These are phyloP conservation scores for Aurelia sp. DNA, from an alignment of 30 jellyfish, hydroid and myxozoan genomes.

Conservation along the genomic window DNA sequence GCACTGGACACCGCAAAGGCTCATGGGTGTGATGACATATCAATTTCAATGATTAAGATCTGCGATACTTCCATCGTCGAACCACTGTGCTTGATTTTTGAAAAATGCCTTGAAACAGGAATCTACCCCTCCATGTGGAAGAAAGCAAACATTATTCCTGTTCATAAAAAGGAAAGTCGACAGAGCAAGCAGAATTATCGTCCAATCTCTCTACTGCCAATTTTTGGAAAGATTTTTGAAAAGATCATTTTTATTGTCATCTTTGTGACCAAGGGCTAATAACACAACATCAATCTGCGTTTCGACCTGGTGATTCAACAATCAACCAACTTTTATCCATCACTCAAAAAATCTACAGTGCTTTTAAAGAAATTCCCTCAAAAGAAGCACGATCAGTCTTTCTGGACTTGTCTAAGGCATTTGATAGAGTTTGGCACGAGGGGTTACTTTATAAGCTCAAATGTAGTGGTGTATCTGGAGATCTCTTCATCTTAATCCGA, in stretches of 20 bases:
- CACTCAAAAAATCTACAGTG: slow-evolving; percentile 54
- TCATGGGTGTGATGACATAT: too few species aligned
- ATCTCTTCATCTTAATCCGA: not conserved
- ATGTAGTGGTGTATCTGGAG: slow-evolving; percentile 59
- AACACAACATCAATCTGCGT: slow-evolving; percentile 45
- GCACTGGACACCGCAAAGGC: not conserved
- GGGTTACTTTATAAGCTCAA: slow-evolving; percentile 52
- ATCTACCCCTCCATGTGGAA: too few species aligned
- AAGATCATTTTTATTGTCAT: slow-evolving; percentile 40
- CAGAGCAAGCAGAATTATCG: too few species aligned
- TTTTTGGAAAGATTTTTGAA: slow-evolving; percentile 8
- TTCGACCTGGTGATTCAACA: slow-evolving; percentile 58
- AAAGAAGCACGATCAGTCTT: slow-evolving; percentile 65
- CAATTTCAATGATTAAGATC: slow-evolving; percentile 24
- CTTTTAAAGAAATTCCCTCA: slow-evolving; percentile 55
- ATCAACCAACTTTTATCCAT: slow-evolving; percentile 22
- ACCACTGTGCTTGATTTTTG: not conserved
- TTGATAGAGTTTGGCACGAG: slow-evolving; percentile 69
- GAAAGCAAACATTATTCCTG: too few species aligned
- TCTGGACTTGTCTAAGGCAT: slow-evolving; percentile 70
- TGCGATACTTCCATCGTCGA: slow-evolving; percentile 22
- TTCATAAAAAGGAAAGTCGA: too few species aligned
- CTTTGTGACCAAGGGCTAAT: slow-evolving; percentile 31
- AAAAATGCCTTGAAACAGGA: too few species aligned
- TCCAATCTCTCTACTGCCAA: not conserved